Percentiles rank a stretch among this genome's conserved stretches.
These are phyloP conservation scores for Orthonevra nobilis DNA, from an alignment of 2,888 invertebrate species.

Conservation along the genomic window DNA sequence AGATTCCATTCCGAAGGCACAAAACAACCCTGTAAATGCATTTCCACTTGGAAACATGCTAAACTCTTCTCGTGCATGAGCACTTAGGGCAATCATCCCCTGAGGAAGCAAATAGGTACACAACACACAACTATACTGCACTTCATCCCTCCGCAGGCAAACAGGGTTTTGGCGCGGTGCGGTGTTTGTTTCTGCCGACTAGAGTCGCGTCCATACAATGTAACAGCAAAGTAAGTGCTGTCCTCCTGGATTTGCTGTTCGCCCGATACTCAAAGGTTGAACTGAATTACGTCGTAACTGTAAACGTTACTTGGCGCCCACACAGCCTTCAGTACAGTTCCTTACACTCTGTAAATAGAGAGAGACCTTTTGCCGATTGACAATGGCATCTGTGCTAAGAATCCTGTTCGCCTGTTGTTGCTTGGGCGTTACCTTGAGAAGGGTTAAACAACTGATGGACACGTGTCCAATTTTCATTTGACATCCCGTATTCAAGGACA, in stretches of 20 bases:
- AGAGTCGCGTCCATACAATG: slow-evolving; percentile 67
- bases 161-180: no score
- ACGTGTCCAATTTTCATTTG: slow-evolving; percentile 76
- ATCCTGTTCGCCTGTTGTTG: slow-evolving; percentile 77
- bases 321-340: not conserved
- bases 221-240: slow-evolving; percentile 76
- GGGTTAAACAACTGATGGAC: slow-evolving; percentile 80
- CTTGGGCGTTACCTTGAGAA: slow-evolving; percentile 81
- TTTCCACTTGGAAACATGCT: not conserved
- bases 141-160: slow-evolving; percentile 34
- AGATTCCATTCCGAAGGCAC: not conserved
- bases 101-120: not conserved
- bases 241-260: slow-evolving; percentile 71
- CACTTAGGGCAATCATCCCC: not conserved
- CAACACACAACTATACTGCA: not conserved
- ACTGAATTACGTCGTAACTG: slow-evolving; percentile 80
- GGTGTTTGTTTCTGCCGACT: no score
- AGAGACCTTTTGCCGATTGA: not conserved
- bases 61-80: not conserved
- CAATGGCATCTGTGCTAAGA: slow-evolving; percentile 21
- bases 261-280: slow-evolving; percentile 79
- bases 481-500: slow-evolving; percentile 33
- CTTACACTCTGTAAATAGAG: slow-evolving; percentile 20
- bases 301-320: slow-evolving; percentile 73
- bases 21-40: slow-evolving; percentile 15